These are phyloP conservation scores for Barbus barbus DNA, from an alignment of 2,113 vertebrate species.

Conservation along the genomic window DNA sequence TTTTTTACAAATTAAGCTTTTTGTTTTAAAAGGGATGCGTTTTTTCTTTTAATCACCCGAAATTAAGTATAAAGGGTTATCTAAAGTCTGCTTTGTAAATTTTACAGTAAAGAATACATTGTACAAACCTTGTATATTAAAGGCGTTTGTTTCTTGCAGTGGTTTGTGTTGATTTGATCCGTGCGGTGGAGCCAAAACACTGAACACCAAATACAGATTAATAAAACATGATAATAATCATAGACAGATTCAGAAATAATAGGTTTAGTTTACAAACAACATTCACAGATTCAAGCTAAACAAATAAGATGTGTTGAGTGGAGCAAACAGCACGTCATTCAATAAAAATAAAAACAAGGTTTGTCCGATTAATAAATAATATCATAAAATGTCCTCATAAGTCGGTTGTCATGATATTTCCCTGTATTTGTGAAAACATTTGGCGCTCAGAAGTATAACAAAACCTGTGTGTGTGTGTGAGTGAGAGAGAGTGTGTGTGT, in stretches of 20 bases:
- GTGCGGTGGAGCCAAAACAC: slow-evolving; percentile 54
- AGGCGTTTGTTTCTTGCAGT: slow-evolving; percentile 71
- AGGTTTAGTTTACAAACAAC: not conserved
- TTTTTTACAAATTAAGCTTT: slow-evolving; percentile 61
- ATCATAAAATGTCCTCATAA: too few relatives aligned
- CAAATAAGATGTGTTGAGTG: not conserved
- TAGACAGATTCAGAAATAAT: not conserved
- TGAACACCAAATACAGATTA: too few relatives aligned
- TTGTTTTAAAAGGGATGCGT: slow-evolving; percentile 63
- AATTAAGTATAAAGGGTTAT: slow-evolving; percentile 64
- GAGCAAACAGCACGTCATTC: not conserved
- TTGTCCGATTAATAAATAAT: not conserved
- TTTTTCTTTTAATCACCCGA: slow-evolving; percentile 58
- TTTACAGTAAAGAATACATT: slow-evolving; percentile 64
- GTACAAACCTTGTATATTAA: slow-evolving; percentile 75
- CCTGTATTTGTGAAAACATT: not conserved
- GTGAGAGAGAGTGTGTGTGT: too few relatives aligned
- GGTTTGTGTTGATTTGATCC: slow-evolving; percentile 30
- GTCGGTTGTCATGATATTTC: not conserved
- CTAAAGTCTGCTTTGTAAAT: slow-evolving; percentile 76
- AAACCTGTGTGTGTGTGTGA: too few relatives aligned
- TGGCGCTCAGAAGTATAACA: too few relatives aligned
- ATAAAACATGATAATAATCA: too few relatives aligned
- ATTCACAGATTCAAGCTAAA: too few relatives aligned
- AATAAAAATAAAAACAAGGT: not conserved